Conservation (phyloP, 2,888 invertebrate genomes). For the Helobdella robusta region DNA sequence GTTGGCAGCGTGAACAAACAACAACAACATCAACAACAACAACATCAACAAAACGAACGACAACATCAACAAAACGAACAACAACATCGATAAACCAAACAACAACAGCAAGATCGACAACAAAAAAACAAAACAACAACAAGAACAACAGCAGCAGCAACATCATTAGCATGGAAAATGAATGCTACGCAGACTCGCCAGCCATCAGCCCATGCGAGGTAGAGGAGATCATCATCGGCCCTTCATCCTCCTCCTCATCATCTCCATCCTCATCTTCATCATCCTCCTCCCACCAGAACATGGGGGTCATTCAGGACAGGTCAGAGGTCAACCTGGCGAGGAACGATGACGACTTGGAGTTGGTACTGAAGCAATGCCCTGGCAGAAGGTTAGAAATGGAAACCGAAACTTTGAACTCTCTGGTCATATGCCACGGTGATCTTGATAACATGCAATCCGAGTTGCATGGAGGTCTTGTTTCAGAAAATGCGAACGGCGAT, state of each 20-base stretch:
- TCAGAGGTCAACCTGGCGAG: background rate
- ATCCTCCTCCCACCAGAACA: too few relatives aligned
- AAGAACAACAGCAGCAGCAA: background rate
- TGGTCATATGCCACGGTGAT: slow-evolving; percentile 22
- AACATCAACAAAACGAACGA: background rate
- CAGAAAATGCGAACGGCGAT: background rate
- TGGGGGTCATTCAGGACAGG: background rate
- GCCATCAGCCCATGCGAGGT: background rate
- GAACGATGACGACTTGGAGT: background rate
- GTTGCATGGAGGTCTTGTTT: background rate
- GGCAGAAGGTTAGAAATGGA: slow-evolving; percentile 17
- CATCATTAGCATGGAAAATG: background rate
- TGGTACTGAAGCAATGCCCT: slow-evolving; percentile 19
- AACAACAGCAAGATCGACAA: background rate
- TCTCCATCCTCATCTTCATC: too few relatives aligned
- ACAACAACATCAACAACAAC: slow-evolving; percentile 1
- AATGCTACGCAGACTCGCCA: background rate
- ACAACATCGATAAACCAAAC: background rate
- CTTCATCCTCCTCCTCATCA: background rate
- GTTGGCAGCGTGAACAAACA: background rate
- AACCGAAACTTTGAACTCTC: slow-evolving; percentile 12
- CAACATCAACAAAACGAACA: background rate
- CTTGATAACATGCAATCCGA: slow-evolving; percentile 19
- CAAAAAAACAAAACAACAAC: too few relatives aligned
- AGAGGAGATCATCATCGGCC: slow-evolving; percentile 1